A percentile compares a stretch with the other conserved stretches of the same genome.
Evolutionary conservation across 2,888 invertebrate species (phyloP).

Genomic region (Oligia strigilis): DNA sequence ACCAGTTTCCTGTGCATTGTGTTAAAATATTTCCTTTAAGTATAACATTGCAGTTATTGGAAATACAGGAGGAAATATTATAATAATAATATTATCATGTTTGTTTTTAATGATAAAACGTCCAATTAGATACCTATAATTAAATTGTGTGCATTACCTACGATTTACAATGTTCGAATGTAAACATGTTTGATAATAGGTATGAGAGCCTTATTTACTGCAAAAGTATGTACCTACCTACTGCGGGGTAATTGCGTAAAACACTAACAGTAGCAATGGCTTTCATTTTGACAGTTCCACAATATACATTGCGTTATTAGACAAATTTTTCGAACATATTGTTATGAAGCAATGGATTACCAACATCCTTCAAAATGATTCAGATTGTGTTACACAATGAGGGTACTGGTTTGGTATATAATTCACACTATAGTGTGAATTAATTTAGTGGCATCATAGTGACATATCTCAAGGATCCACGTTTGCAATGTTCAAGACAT

Average conservation of each 20-base stretch:
- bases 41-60: slow-evolving; percentile 20
- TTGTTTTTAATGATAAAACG: slow-evolving; percentile 23
- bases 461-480: background rate
- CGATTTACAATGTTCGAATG: background rate
- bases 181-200: background rate
- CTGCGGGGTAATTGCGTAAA: background rate
- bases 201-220: background rate
- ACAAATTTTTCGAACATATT: background rate
- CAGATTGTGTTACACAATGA: background rate
- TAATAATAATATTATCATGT: slow-evolving; percentile 3
- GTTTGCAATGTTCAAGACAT: background rate
- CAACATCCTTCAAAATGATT: background rate
- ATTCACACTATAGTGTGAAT: slow-evolving; percentile 28
- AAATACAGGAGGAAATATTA: slow-evolving; percentile 43
- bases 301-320: background rate
- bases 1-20: slow-evolving; percentile 35
- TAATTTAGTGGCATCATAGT: slow-evolving; percentile 8
- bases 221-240: background rate
- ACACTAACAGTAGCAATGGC: background rate
- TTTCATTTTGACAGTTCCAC: background rate
- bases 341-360: background rate
- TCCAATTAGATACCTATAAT: slow-evolving; percentile 11
- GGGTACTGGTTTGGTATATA: background rate
- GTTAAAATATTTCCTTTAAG: slow-evolving; percentile 19
- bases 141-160: background rate